Percentiles rank a stretch among this genome's conserved stretches.
phyloP scores from a whole-genome alignment of 92 coral and sea anemone species.

The Actinernus sp. region DNA sequence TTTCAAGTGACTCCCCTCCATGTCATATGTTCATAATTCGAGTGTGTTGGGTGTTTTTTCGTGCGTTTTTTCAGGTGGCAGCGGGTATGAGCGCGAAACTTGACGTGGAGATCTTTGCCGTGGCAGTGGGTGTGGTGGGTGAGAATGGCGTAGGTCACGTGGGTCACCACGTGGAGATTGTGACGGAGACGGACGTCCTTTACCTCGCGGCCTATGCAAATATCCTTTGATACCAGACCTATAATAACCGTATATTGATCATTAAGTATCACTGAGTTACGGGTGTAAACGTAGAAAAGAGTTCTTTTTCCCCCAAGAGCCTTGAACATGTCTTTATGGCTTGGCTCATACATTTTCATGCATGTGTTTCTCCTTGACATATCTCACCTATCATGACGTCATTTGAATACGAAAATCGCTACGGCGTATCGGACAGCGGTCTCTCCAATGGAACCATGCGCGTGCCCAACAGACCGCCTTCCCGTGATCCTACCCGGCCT shows the following conservation, averaged over 20 bases:
- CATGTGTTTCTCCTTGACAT: constrained; percentile 77
- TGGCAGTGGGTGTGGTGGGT: constrained; percentile 98
- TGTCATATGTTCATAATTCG: background rate
- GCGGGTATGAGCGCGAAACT: constrained; percentile 94
- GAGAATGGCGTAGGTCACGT: constrained; percentile 94
- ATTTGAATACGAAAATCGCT: constrained; percentile 88
- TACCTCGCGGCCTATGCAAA: constrained; percentile 95
- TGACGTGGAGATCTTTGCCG: constrained; percentile 94
- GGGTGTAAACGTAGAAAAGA: too few relatives aligned
- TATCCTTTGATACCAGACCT: constrained; percentile 80
- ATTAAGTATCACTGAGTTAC: too few relatives aligned
- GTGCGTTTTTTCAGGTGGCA: constrained; percentile 71
- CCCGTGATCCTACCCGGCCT: constrained; percentile 97
- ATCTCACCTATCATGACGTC: constrained; percentile 84
- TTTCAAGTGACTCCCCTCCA: too few relatives aligned
- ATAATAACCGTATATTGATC: too few relatives aligned
- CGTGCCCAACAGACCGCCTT: constrained; percentile 93
- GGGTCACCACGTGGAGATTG: constrained; percentile 97
- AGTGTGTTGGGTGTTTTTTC: background rate
- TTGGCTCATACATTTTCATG: background rate
- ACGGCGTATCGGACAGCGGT: constrained; percentile 67
- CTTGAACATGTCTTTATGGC: too few relatives aligned
- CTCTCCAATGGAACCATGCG: constrained; percentile 69
- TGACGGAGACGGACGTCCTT: constrained; percentile 89
- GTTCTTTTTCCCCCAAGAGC: too few relatives aligned